phyloP scores from a whole-genome alignment of 2,888 invertebrate species.

The Nymphalis c-album region DNA sequence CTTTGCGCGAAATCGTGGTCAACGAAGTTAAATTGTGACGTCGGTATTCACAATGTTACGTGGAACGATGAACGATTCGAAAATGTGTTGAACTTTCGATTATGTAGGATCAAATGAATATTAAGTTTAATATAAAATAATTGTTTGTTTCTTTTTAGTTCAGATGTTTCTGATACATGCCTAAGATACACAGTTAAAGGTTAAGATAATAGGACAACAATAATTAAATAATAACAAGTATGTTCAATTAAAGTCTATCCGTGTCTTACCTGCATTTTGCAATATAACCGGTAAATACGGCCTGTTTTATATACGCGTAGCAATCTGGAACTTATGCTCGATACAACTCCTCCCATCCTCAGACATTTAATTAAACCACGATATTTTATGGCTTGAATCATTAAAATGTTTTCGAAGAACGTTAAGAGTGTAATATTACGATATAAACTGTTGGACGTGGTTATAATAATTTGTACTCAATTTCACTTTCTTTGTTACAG shows the following conservation, averaged over 20 bases:
- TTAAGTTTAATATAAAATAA: not conserved
- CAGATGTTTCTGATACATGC: not conserved
- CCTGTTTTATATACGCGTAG: constrained; percentile 37
- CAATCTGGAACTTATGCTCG: constrained; percentile 55
- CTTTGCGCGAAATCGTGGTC: constrained; percentile 59
- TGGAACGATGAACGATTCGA: constrained; percentile 36
- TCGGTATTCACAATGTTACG: constrained; percentile 47
- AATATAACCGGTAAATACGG: constrained; percentile 52
- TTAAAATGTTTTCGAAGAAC: constrained; percentile 53
- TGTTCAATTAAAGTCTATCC: constrained; percentile 25
- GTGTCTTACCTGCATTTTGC: constrained; percentile 44
- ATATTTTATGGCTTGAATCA: constrained; percentile 64
- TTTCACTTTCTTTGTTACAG: constrained; percentile 82
- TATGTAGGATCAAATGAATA: not conserved
- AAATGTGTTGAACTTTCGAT: constrained; percentile 11
- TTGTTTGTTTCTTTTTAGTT: no score
- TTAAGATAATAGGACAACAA: constrained; percentile 1
- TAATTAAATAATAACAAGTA: constrained; percentile 14
- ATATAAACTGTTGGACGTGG: constrained; percentile 35
- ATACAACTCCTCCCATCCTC: constrained; percentile 62
- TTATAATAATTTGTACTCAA: constrained; percentile 46
- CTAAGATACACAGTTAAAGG: not conserved
- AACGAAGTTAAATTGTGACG: constrained; percentile 55
- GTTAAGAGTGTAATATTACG: constrained; percentile 44
- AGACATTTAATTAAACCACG: constrained; percentile 71